Evolutionary conservation across 2,113 vertebrate genomes (phyloP).

Genomic region (Penelope pileata): DNA sequence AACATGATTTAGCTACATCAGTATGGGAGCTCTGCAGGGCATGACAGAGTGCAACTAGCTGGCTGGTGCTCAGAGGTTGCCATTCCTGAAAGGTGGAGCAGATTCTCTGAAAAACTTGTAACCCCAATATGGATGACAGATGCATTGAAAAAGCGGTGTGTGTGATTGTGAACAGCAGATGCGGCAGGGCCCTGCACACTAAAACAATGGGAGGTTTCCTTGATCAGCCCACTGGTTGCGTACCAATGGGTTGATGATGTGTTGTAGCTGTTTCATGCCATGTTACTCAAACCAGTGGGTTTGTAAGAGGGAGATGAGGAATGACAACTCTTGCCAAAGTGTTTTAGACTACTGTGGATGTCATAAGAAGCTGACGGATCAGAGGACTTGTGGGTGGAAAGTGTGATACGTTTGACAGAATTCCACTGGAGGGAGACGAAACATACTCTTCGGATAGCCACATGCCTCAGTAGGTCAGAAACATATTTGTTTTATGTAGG

Average conservation of each 20-base stretch:
- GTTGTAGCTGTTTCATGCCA: not conserved
- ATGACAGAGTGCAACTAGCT: accelerated
- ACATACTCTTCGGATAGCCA: not conserved
- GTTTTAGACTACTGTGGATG: not conserved
- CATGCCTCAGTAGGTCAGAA: not conserved
- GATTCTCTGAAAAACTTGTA: not conserved
- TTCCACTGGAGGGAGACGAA: not conserved
- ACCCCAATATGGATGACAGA: not conserved
- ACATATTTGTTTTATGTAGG: not conserved
- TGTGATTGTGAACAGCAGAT: not conserved
- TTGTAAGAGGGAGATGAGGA: not conserved
- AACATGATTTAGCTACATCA: accelerated
- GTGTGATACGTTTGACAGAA: not conserved
- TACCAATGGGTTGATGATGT: not conserved
- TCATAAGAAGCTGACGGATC: not conserved
- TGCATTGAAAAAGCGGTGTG: not conserved
- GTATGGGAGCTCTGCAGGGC: not conserved
- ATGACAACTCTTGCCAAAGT: not conserved
- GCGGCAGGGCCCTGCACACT: not conserved
- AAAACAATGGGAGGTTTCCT: not conserved
- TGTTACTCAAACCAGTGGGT: not conserved
- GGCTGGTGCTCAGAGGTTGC: accelerated
- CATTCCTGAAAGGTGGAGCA: not conserved
- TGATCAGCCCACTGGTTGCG: accelerated
- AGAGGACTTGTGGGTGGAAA: not conserved